These are phyloP conservation scores for Vannuccia rotundouncinata DNA, from an alignment of 2,888 invertebrate species.

Conservation along the genomic window DNA sequence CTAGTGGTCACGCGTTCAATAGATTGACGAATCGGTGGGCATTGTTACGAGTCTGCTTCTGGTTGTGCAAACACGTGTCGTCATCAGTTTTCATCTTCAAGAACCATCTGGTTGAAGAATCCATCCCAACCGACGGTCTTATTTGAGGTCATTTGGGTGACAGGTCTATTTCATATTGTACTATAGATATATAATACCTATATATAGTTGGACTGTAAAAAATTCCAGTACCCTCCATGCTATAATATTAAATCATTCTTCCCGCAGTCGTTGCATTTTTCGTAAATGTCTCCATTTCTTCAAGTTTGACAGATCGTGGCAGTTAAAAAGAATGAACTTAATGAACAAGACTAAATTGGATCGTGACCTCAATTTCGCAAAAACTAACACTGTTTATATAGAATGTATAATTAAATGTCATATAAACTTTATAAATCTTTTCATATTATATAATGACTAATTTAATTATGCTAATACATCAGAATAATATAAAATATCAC, in stretches of 20 bases:
- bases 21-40: neutral
- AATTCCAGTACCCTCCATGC: neutral
- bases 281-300: too few species aligned
- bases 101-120: conserved; percentile 4
- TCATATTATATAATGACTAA: neutral
- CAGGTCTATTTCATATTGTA: too few species aligned
- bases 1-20: neutral
- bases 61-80: neutral
- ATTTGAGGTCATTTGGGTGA: neutral
- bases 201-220: neutral
- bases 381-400: neutral
- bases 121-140: neutral
- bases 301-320: too few species aligned
- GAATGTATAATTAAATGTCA: too few species aligned
- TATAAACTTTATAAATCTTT: neutral
- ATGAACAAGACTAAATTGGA: too few species aligned
- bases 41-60: neutral
- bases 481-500: neutral
- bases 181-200: neutral
- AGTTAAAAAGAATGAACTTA: too few species aligned
- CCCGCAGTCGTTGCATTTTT: too few species aligned
- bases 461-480: neutral
- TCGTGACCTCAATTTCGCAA: neutral
- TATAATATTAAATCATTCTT: neutral
- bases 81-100: neutral